Percentiles rank a stretch among this genome's conserved stretches.
Conservation (phyloP, 2,113 vertebrate species). For the Polypterus bichir region DNA sequence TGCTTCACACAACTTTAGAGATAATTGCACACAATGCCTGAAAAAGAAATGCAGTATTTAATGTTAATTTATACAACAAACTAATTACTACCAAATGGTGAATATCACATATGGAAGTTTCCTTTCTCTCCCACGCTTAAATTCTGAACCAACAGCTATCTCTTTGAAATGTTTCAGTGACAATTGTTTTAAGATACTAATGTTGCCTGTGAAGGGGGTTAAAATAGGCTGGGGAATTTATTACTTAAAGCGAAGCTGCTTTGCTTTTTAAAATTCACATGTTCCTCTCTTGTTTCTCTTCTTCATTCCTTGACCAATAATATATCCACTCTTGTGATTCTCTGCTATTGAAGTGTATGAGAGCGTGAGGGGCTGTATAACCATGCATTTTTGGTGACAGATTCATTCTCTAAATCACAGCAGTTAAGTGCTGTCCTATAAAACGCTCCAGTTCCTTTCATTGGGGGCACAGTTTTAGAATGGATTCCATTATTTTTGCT, state of each 20-base stretch:
- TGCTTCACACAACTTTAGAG: conserved; percentile 51
- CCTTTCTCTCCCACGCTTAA: conserved; percentile 71
- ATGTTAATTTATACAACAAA: conserved; percentile 98
- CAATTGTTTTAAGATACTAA: conserved; percentile 30
- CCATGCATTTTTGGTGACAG: conserved; percentile 39
- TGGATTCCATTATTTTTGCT: neutral
- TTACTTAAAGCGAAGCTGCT: conserved; percentile 18
- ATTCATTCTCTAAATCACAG: conserved; percentile 28
- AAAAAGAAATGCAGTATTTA: conserved; percentile 73
- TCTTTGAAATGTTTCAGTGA: conserved; percentile 45
- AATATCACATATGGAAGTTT: conserved; percentile 85
- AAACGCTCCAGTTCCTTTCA: conserved; percentile 53
- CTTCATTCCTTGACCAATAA: conserved; percentile 29
- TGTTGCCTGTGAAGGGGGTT: conserved; percentile 31
- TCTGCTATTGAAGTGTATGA: conserved; percentile 45
- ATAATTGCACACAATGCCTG: conserved; percentile 78
- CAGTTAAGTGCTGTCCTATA: conserved; percentile 56
- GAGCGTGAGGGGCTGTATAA: conserved; percentile 40
- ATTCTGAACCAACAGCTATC: conserved; percentile 63
- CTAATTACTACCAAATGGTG: conserved; percentile 95
- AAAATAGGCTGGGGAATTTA: conserved; percentile 34
- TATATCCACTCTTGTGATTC: conserved; percentile 48
- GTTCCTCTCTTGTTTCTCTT: conserved; percentile 20
- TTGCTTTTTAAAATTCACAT: conserved; percentile 7
- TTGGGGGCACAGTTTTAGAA: conserved; percentile 2